Evolutionary conservation across 2,797 vertebrate species (phyloP).

Genomic region (Coregonus ussuriensis): DNA sequence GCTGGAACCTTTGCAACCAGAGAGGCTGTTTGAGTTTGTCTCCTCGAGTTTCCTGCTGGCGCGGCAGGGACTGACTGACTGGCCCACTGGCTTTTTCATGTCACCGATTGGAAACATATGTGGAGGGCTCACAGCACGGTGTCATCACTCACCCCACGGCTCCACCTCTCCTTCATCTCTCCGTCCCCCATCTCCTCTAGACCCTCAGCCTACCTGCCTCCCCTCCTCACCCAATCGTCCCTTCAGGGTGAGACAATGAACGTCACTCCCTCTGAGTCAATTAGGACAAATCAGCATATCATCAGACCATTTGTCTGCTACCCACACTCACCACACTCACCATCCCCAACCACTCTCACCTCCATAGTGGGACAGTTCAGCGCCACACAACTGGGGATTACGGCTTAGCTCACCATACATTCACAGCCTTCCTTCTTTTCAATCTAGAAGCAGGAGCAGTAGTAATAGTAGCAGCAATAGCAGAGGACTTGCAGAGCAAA

Average conservation of each 20-base stretch:
- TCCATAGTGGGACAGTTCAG: neutral
- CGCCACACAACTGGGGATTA: neutral
- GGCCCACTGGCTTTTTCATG: constrained; percentile 75
- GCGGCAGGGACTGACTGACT: constrained; percentile 41
- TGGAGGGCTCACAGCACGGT: constrained; percentile 69
- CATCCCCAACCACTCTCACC: neutral
- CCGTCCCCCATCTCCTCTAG: constrained; percentile 7
- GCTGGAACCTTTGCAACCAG: constrained; percentile 62
- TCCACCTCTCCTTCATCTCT: constrained; percentile 36
- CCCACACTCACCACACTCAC: neutral
- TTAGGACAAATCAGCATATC: neutral
- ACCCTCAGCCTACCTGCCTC: neutral
- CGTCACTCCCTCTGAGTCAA: neutral
- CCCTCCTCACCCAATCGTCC: constrained; percentile 27
- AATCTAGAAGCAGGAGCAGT: neutral
- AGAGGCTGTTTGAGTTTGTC: constrained; percentile 69
- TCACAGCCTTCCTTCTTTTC: neutral
- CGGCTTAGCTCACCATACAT: neutral
- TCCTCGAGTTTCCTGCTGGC: constrained; percentile 40
- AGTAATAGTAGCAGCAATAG: neutral
- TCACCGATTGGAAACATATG: constrained; percentile 82
- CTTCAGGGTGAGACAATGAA: constrained; percentile 7
- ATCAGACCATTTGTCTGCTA: neutral
- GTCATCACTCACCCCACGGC: constrained; percentile 75
- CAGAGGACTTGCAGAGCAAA: neutral